Evolutionary conservation across 1,140 invertebrate species (phyloP), one percentile per base, ranked within the genome.

Genomic region (Scaptomyza hsui): DNA sequence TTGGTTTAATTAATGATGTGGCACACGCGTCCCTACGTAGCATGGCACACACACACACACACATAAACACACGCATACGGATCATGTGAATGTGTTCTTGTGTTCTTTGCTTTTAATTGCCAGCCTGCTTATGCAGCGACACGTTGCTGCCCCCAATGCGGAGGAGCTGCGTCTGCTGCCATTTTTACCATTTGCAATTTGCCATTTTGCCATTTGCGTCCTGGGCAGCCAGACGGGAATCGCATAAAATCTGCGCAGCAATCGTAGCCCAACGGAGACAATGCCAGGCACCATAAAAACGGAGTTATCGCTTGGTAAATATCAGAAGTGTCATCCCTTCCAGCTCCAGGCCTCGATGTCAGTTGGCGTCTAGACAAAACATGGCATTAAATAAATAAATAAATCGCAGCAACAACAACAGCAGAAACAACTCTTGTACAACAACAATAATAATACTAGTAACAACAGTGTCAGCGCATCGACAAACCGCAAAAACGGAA

Each of bases 321-420:
- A 86, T 88, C 82, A 63, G 39, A 61, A 56, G 65, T 37, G 32
- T 9, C 48, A 42, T 13, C 15, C 42, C 3, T 24, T 24, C 24
- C 1, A 29, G 6, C 7, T 1, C 26, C 26, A 29, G 7, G n/a
- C 13, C 37, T 52, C 51, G 57, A 24, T 70, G 69, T 68, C 80
- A 79, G 70, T 68, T 29, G 41, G 47, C 35, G 81, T 86, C 82
- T 86, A 86, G 81, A 86, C 81, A 86, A 88, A 86, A 88, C 81
- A 86, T 81, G 81, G 81, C 82, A 75, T 80, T 86, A 86, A 86
- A 88, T 86, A 86, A 86, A 86, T 88, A 86, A 86, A 86, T 88
- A 77, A 76, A 76, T 76, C 70, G 69, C 69, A 52, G 70, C 48
- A 29, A 13, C 12, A 59, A 39, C 70, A 53, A 41, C 55, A 56